A percentile compares a stretch with the other conserved stretches of the same genome.
Conservation (phyloP, 1,140 invertebrate species). For the Pseudomyrmex sp. region DNA sequence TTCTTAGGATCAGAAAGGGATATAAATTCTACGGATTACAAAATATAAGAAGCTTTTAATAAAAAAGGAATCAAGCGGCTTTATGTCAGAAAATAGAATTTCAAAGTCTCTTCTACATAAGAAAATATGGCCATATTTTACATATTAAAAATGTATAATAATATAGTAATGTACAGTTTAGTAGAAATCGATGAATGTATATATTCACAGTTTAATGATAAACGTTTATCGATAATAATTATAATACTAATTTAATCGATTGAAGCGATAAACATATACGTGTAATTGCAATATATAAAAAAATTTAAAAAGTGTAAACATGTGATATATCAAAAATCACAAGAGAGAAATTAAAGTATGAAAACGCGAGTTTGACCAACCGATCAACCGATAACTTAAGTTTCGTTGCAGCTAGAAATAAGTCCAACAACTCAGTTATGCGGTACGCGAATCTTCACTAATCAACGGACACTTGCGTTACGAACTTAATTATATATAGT, state of each 20-base stretch:
- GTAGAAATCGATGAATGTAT: not conserved
- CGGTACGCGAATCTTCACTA: conserved; percentile 44
- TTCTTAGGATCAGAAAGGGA: not conserved
- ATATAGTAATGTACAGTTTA: not conserved
- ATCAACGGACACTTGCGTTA: conserved; percentile 65
- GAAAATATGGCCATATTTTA: not conserved
- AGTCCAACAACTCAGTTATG: conserved; percentile 48
- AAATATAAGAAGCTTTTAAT: conserved; percentile 12
- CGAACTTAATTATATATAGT: conserved; percentile 63
- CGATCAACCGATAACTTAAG: conserved; percentile 1
- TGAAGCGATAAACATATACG: too few relatives aligned
- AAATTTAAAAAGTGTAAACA: too few relatives aligned
- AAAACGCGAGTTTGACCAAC: not conserved
- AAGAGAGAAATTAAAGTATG: not conserved
- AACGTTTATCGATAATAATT: too few relatives aligned
- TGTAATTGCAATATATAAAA: not conserved
- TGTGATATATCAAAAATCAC: not conserved
- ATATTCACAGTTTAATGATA: too few relatives aligned
- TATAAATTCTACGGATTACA: conserved; percentile 30
- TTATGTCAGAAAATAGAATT: not conserved
- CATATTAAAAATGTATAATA: not conserved
- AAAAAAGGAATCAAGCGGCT: not conserved
- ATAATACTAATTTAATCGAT: too few relatives aligned
- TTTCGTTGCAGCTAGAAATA: conserved; percentile 19
- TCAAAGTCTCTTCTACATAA: not conserved